Conservation (phyloP, 2,797 vertebrate genomes). For the Peromyscus nudipes region DNA sequence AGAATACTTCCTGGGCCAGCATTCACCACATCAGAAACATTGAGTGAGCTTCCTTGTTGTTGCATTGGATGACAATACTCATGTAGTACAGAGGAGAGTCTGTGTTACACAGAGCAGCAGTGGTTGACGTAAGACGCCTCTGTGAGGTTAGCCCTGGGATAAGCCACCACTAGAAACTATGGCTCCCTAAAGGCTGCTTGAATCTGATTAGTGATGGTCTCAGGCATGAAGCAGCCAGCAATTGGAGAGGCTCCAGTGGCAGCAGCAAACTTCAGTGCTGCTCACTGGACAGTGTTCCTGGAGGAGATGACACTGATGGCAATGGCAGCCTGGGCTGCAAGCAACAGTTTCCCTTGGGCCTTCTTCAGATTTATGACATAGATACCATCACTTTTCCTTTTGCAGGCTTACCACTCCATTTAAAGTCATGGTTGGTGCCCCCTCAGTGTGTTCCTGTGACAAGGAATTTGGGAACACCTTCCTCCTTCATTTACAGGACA, state of each 20-base stretch:
- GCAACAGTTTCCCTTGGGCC: not conserved
- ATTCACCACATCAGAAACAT: not conserved
- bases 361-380: not conserved
- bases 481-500: not conserved
- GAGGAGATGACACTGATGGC: not conserved
- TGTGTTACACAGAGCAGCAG: not conserved
- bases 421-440: not conserved
- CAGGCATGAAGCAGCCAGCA: not conserved
- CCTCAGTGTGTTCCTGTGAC: too few species aligned
- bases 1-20: not conserved
- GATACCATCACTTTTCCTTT: not conserved
- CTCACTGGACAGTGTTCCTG: not conserved
- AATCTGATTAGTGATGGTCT: not conserved
- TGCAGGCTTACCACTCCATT: not conserved
- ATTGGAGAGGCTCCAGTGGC: not conserved
- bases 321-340: not conserved
- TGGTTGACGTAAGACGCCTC: not conserved
- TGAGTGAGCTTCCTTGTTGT: not conserved
- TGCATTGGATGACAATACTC: not conserved
- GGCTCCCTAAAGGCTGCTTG: not conserved
- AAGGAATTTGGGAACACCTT: not conserved
- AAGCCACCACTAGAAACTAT: not conserved
- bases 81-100: not conserved
- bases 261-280: not conserved
- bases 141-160: not conserved